Base-by-base conservation (phyloP, 2,797 vertebrate species). In the Capromys pilorides region DNA sequence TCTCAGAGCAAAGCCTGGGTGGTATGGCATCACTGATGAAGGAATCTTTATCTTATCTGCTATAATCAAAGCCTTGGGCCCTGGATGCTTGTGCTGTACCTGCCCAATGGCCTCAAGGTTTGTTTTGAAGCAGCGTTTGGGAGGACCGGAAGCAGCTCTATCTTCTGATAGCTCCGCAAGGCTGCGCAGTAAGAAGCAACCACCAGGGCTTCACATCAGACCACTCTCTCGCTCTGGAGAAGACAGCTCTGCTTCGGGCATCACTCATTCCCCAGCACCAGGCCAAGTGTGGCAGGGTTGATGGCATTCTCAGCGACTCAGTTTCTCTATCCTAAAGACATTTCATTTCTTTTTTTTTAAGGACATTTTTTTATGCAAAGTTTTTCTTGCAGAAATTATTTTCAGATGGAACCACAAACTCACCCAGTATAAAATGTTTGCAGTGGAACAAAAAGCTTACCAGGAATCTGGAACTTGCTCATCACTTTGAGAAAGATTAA, bases 321-420 rank as follows among this genome's bases (percentile, higher is more conserved):
- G 13, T 75, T 93, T 93, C 67, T 94, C 31, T 62, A 9, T 82
- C n/a, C 69, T 67, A 75, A 92, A 82, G 9, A 64, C 3, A 6
- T 54, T 45, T 45, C 8, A 45, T 45, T 45, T 45, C 45, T 45
- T 45, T 45, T 45, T 8, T 45, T 45, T 45, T 4, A 45, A 45
- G 45, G 45, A 45, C 45, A 45, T 45, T 45, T 64, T 21, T 84
- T 67, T 26, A 84, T n/a, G 36, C 4, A 5, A 49, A 11, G 1
- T 36, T 94, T 95, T 87, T 31, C 36, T 93, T n/a, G 16, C 22
- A 14, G 86, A 77, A 57, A 22, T 86, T 26, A 39, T 67, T 84
- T 88, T 59, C 22, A 41, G 49, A 84, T 12, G n/a, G 19, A 33
- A 24, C 62, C 59, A 88, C 24, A 90, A 79, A 84, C 7, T 85